These are phyloP conservation scores for Pygocentrus nattereri DNA, from an alignment of 2,797 vertebrate genomes.

Conservation along the genomic window DNA sequence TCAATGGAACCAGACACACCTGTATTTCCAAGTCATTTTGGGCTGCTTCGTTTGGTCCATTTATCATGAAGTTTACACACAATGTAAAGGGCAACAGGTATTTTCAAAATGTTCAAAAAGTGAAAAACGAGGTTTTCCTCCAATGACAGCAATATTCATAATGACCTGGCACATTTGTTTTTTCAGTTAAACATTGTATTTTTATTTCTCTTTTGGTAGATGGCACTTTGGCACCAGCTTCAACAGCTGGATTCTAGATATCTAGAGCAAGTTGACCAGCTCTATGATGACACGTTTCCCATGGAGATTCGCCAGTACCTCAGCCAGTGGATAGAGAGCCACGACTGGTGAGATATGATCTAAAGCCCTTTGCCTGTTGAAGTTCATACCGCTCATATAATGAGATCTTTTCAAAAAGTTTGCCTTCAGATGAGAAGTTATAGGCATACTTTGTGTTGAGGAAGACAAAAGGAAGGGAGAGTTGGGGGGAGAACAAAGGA, in stretches of 20 bases:
- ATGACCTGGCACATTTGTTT: neutral
- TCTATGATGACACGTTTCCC: slow-evolving; percentile 87
- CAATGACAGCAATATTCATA: too few species aligned
- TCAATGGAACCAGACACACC: too few species aligned
- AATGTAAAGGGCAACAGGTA: too few species aligned
- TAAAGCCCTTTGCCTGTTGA: neutral
- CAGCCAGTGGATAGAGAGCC: slow-evolving; percentile 86
- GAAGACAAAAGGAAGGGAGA: neutral
- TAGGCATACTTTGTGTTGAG: neutral
- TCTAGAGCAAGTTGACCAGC: slow-evolving; percentile 87
- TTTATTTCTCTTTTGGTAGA: slow-evolving; percentile 59
- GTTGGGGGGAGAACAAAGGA: neutral
- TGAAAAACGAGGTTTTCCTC: too few species aligned
- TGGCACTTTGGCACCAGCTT: slow-evolving; percentile 87
- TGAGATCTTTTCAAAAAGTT: neutral
- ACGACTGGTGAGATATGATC: slow-evolving; percentile 83
- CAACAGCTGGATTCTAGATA: slow-evolving; percentile 87
- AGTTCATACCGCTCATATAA: neutral
- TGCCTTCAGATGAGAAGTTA: neutral
- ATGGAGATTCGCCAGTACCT: slow-evolving; percentile 91
- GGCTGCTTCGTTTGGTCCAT: too few species aligned
- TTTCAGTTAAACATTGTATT: too few species aligned
- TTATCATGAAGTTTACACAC: too few species aligned
- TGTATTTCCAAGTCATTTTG: too few species aligned
- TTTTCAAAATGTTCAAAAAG: too few species aligned